These are phyloP conservation scores for Echiichthys vipera DNA, from an alignment of 2,797 vertebrate species.

Conservation along the genomic window DNA sequence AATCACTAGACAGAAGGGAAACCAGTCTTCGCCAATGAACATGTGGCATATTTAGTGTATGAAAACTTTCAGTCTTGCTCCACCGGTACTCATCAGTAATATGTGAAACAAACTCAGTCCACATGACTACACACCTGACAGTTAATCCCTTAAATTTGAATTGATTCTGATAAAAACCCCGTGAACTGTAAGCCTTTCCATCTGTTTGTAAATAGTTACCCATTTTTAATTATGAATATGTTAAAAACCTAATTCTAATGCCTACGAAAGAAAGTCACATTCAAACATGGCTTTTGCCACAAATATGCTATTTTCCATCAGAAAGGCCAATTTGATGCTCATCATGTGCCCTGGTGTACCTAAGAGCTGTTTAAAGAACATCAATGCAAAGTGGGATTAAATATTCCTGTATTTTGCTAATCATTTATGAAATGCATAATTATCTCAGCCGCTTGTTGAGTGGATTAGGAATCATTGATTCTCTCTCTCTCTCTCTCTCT, in stretches of 20 bases:
- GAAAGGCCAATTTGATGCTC: slow-evolving; percentile 84
- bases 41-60: not conserved
- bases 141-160: slow-evolving; percentile 53
- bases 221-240: slow-evolving; percentile 78
- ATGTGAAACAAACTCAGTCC: slow-evolving; percentile 33
- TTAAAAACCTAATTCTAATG: slow-evolving; percentile 70
- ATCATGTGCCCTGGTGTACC: slow-evolving; percentile 79
- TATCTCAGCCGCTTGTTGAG: slow-evolving; percentile 83
- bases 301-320: slow-evolving; percentile 78
- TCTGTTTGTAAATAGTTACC: slow-evolving; percentile 73
- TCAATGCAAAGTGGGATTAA: slow-evolving; percentile 84
- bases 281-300: slow-evolving; percentile 74
- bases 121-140: slow-evolving; percentile 34
- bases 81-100: not conserved
- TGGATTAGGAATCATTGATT: slow-evolving; percentile 85
- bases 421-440: slow-evolving; percentile 87
- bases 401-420: slow-evolving; percentile 88
- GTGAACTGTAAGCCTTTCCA: slow-evolving; percentile 57
- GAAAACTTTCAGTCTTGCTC: slow-evolving; percentile 4
- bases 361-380: slow-evolving; percentile 81
- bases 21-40: not conserved
- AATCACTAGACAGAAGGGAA: slow-evolving; percentile 3
- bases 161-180: slow-evolving; percentile 46
- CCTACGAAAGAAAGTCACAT: slow-evolving; percentile 69
- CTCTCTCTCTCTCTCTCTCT: slow-evolving; percentile 46